Conservation (phyloP, 2,113 vertebrate genomes). For the Zapornia atra region DNA sequence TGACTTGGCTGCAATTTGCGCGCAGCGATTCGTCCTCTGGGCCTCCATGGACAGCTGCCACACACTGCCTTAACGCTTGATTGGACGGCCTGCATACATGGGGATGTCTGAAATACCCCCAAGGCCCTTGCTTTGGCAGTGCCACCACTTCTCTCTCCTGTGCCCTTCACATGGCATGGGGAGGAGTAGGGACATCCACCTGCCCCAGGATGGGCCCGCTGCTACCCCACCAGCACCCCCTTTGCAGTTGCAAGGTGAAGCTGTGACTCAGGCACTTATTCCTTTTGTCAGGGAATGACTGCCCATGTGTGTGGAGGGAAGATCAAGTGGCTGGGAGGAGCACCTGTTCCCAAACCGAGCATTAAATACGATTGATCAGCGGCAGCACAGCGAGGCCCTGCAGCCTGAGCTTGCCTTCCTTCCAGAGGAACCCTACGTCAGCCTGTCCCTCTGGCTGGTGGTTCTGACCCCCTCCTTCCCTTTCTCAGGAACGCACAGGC, state of each 20-base stretch:
- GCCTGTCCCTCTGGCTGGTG: neutral
- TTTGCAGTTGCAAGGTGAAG: neutral
- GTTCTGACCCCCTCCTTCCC: neutral
- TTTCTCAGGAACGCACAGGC: accelerated
- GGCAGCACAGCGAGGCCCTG: neutral
- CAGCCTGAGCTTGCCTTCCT: neutral
- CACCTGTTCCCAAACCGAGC: accelerated
- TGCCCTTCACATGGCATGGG: neutral
- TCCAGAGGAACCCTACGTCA: neutral
- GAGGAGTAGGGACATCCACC: neutral
- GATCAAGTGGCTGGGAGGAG: neutral
- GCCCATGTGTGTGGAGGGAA: neutral
- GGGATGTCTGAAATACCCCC: neutral
- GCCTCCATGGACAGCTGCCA: accelerated
- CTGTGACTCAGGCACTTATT: neutral
- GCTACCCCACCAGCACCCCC: neutral
- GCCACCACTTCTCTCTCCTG: neutral
- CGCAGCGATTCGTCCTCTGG: neutral
- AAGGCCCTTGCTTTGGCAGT: accelerated
- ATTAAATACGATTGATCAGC: neutral
- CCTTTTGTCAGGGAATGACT: neutral
- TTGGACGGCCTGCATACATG: accelerated
- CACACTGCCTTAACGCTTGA: accelerated
- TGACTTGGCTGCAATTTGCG: neutral
- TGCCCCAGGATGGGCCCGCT: accelerated